Base-by-base conservation (phyloP, 2,797 vertebrate species). In the Lindbergichthys nudifrons region DNA sequence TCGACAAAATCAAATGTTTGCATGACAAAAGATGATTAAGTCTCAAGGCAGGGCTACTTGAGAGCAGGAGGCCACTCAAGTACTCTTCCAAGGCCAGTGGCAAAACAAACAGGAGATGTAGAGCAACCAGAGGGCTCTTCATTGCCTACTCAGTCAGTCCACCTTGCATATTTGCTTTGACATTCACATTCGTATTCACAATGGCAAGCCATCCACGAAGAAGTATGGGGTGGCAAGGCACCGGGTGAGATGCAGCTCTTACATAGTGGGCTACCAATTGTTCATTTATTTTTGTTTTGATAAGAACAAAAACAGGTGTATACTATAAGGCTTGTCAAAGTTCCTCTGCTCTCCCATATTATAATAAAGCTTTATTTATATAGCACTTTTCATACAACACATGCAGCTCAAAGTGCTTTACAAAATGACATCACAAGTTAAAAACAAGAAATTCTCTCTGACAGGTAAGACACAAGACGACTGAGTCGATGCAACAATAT, bases 11-110 rank as follows among this genome's bases (percentile, higher is more conserved):
- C 80, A 87, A 88, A 87, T 54, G 75, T 92, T 91, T 91, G 83
- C 88, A 88, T 92, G 83, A 93, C 83, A 91, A 93, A 93, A 89
- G 87, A 77, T 82, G 85, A 92, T 88, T 89, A 81, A 64, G 68
- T 45, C 1, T 79, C 66, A 65, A 82, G 83, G 73, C 68, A 72
- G 65, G 65, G 69, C 64, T 72, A 68, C 88, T 92, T 79, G 80
- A 92, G 85, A 84, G 75, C 79, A 79, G 82, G 84, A 88, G 83
- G 80, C 82, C 81, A 78, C 87, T 92, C 72, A 80, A 93, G 89
- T 79, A 58, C 75, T 42, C 66, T 83, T 87, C 74, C 77, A 65
- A 90, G 82, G 82, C 83, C 85, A 87, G 82, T 2, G 86, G 85
- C 79, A 88, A 90, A 92, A 87, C 87, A 90, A 92, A 90, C 86